Evolutionary conservation across 2,888 invertebrate species (phyloP).

Genomic region (Ophion slaviceki): DNA sequence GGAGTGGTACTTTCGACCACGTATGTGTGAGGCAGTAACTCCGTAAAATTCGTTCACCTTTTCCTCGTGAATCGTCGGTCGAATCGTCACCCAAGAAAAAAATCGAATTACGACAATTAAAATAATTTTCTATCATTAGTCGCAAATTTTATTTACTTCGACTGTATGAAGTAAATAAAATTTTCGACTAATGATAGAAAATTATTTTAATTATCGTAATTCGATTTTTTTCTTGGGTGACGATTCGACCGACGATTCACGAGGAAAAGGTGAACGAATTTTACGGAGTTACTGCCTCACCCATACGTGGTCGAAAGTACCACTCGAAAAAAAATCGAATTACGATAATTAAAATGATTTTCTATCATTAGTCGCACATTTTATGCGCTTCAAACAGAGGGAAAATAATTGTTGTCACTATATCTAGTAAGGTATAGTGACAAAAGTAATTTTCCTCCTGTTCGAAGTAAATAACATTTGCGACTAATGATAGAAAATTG

Average conservation of each 20-base stretch:
- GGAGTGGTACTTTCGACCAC: conserved; percentile 37
- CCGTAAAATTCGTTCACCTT: conserved; percentile 11
- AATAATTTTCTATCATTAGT: not conserved
- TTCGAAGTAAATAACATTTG: too few relatives aligned
- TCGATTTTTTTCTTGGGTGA: not conserved
- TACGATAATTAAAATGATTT: too few relatives aligned
- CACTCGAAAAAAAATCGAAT: conserved; percentile 12
- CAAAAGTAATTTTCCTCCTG: too few relatives aligned
- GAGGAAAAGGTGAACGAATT: conserved; percentile 1
- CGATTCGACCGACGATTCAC: not conserved
- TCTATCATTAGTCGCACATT: too few relatives aligned
- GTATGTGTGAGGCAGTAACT: not conserved
- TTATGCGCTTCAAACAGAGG: too few relatives aligned
- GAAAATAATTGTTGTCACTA: too few relatives aligned
- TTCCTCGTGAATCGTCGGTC: not conserved
- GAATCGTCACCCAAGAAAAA: not conserved
- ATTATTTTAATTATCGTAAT: not conserved
- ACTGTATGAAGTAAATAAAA: too few relatives aligned
- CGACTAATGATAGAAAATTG: too few relatives aligned
- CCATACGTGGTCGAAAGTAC: conserved; percentile 28
- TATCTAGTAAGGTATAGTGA: too few relatives aligned
- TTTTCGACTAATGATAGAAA: too few relatives aligned
- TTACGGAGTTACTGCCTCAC: conserved; percentile 6
- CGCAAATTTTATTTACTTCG: too few relatives aligned
- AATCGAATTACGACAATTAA: too few relatives aligned